Conservation (phyloP, 2,113 vertebrate species). For the Coturnix japonica region DNA sequence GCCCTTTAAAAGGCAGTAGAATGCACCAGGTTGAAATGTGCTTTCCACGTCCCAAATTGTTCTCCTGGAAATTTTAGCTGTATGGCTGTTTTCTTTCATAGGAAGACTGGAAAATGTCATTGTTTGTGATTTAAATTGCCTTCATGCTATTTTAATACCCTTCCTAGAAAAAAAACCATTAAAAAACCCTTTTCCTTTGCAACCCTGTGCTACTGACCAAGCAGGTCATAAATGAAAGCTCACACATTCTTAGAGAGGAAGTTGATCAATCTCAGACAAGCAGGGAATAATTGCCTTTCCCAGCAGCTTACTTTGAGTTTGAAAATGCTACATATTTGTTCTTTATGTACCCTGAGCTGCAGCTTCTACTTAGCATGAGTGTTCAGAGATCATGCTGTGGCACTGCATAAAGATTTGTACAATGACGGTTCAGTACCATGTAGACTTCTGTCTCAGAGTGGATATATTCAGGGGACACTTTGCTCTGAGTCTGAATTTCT, state of each 20-base stretch:
- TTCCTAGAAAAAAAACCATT: background rate
- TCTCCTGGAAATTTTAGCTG: background rate
- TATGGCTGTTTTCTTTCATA: background rate
- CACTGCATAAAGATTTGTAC: background rate
- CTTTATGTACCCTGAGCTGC: constrained; percentile 10
- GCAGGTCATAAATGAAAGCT: constrained; percentile 33
- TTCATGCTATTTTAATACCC: background rate
- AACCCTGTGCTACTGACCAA: background rate
- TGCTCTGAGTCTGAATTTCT: background rate
- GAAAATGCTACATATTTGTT: constrained; percentile 44
- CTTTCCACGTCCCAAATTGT: background rate
- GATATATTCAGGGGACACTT: background rate
- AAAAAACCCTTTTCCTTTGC: background rate
- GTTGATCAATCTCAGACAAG: constrained; percentile 61
- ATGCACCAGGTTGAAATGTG: background rate
- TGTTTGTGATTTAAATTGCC: background rate
- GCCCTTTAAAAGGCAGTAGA: background rate
- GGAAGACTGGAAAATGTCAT: background rate
- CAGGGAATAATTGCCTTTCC: constrained; percentile 60
- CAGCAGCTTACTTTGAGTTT: constrained; percentile 63
- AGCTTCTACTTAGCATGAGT: constrained; percentile 14
- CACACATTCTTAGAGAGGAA: background rate
- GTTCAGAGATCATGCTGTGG: constrained; percentile 44
- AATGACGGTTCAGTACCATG: background rate
- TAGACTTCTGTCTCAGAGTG: background rate